Evolutionary conservation across 2,888 invertebrate species (phyloP), one percentile per base, ranked within the genome.

Genomic region (Archips crataeganus): DNA sequence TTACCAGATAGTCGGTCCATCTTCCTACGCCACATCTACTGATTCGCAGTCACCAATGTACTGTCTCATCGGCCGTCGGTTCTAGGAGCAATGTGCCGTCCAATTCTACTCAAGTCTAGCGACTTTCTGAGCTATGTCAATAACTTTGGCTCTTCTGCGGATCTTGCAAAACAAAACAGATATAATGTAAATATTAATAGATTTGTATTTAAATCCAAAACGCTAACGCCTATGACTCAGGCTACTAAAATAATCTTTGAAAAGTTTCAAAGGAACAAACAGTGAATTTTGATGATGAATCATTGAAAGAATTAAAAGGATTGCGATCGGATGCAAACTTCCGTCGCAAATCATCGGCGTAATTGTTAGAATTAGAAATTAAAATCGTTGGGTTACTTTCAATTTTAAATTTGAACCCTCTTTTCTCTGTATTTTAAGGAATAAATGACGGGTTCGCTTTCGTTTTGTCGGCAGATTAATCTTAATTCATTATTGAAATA

Each of bases 251-350:
- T 71, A 78, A 76, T 76, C 59, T 34, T 23, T 45, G 42, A 77
- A 79, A 84, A 87, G 84, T 85, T 89, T 85, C 79, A 82, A 82
- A 84, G 84, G 76, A 87, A 85, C 84, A 90, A 89, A 89, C 88
- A 90, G 85, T 84, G 85, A 87, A 90, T 88, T 89, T 86, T 84
- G 88, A 91, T 89, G 89, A 90, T 87, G 87, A 91, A 87, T 90
- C 89, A 87, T 90, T 90, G 87, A 86, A 90, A 88, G 87, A 90
- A 90, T 87, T 85, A 84, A 83, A 88, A 86, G 83, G 86, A 87
- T 84, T 90, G 89, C 87, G 84, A 80, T 83, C 64, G 67, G 78
- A 76, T 76, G 80, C 78, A 79, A 84, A 82, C 81, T 85, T 83
- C 82, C 82, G 76, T 78, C 63, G 45, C 47, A 84, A 84, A 78